phyloP scores from a whole-genome alignment of 1,140 invertebrate species.

The Diachasma alloeum region DNA sequence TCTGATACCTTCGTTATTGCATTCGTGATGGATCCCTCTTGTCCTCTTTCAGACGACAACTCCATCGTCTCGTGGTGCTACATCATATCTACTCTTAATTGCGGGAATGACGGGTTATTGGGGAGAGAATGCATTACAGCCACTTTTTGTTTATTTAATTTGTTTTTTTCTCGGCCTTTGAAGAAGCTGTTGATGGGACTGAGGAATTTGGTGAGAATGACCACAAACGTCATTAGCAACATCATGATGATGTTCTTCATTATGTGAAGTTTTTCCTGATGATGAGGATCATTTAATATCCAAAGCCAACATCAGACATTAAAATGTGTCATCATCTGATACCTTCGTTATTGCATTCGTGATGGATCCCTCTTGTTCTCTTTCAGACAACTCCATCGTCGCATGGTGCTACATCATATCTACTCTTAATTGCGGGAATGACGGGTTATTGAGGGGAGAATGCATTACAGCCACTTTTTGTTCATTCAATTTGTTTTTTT shows the following conservation, averaged over 20 bases:
- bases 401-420: neutral
- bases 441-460: neutral
- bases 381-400: constrained; percentile 16
- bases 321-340: constrained; percentile 63
- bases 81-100: neutral
- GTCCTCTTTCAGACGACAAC: neutral
- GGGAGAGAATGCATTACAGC: neutral
- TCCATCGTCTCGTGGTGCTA: constrained; percentile 19
- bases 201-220: too few species aligned
- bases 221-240: too few species aligned
- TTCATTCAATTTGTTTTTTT: too few species aligned
- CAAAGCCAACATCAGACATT: too few species aligned
- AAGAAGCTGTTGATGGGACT: too few species aligned
- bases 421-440: neutral
- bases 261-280: too few species aligned
- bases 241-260: too few species aligned
- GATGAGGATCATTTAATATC: too few species aligned
- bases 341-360: constrained; percentile 51
- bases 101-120: neutral
- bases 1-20: constrained; percentile 56
- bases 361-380: constrained; percentile 44
- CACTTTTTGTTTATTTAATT: too few species aligned
- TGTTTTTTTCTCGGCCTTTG: too few species aligned
- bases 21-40: constrained; percentile 48
- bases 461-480: too few species aligned